These are phyloP conservation scores for Calidris pygmaea DNA, from an alignment of 2,113 vertebrate species.

Conservation along the genomic window DNA sequence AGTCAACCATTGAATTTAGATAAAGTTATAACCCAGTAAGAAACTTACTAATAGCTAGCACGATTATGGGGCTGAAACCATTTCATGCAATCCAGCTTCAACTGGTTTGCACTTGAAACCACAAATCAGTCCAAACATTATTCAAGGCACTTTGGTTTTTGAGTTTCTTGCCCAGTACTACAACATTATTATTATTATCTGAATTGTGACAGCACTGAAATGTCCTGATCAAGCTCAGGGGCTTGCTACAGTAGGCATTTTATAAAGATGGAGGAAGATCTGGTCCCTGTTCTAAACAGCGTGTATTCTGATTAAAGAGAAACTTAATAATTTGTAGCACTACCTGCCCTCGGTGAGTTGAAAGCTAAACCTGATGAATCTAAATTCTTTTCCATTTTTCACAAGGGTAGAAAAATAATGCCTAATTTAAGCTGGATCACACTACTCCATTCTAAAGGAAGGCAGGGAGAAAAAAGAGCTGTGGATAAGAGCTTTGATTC, in stretches of 20 bases:
- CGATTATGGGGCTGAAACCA: background rate
- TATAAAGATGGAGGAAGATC: background rate
- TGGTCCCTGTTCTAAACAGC: background rate
- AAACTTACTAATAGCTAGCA: background rate
- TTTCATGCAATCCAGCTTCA: background rate
- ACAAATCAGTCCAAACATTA: background rate
- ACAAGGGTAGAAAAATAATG: background rate
- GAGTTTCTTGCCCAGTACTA: background rate
- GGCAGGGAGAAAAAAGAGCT: background rate
- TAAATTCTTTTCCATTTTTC: background rate
- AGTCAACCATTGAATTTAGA: background rate
- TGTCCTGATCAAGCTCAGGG: background rate
- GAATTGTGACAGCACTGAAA: background rate
- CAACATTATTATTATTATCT: background rate
- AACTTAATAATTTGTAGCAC: background rate
- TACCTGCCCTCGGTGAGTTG: background rate
- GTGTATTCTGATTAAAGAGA: background rate
- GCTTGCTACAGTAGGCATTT: background rate
- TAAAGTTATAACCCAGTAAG: background rate
- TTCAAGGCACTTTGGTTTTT: background rate
- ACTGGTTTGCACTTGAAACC: background rate
- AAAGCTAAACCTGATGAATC: background rate
- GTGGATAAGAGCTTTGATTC: background rate
- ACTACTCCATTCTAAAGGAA: background rate
- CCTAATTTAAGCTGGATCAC: background rate